Conservation (phyloP, 1,140 invertebrate species). For the Drosophila takahashii region DNA sequence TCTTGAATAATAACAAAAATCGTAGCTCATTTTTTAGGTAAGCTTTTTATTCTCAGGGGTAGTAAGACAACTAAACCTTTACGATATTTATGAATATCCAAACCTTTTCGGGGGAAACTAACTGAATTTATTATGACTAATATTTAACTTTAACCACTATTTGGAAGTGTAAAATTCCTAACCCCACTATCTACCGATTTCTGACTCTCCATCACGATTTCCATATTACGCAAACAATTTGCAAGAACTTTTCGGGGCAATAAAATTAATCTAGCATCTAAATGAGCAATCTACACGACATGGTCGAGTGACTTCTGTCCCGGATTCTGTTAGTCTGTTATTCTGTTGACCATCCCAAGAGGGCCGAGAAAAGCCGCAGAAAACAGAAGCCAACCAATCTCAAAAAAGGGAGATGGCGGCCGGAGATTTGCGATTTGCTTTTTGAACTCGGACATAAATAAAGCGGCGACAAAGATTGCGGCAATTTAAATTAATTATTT, state of each 20-base stretch:
- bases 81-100: slow-evolving; percentile 5
- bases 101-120: neutral
- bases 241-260: slow-evolving; percentile 67
- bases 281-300: slow-evolving; percentile 64
- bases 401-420: slow-evolving; percentile 1
- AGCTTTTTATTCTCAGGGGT: slow-evolving; percentile 6
- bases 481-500: slow-evolving; percentile 50
- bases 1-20: slow-evolving; percentile 24
- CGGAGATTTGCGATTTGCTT: slow-evolving; percentile 30
- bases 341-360: slow-evolving; percentile 14
- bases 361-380: slow-evolving; percentile 32
- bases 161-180: neutral
- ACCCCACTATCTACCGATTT: neutral
- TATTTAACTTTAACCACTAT: neutral
- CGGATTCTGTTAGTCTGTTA: slow-evolving; percentile 6
- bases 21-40: slow-evolving; percentile 13
- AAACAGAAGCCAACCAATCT: slow-evolving; percentile 52
- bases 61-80: neutral
- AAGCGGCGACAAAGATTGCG: slow-evolving; percentile 26
- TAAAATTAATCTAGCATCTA: slow-evolving; percentile 80
- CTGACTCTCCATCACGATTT: slow-evolving; percentile 56
- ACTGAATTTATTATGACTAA: neutral
- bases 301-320: slow-evolving; percentile 63
- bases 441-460: slow-evolving; percentile 29
- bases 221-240: slow-evolving; percentile 76